A percentile compares a stretch with the other conserved stretches of the same genome.
phyloP scores from a whole-genome alignment of 2,888 invertebrate species.

The Platynereis dumerilii region DNA sequence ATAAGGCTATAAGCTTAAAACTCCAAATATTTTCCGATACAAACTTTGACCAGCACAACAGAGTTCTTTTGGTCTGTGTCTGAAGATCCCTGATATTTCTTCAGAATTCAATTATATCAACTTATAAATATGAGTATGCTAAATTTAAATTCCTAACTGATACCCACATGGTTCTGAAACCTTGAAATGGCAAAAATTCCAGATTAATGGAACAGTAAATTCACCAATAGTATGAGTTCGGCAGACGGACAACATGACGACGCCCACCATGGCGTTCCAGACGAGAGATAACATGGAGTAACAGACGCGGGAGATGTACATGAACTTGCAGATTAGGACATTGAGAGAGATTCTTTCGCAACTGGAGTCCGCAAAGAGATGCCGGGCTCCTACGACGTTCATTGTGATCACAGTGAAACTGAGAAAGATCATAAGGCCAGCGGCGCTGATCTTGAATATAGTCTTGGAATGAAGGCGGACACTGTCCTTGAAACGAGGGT shows the following conservation, averaged over 20 bases:
- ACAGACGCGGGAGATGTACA: constrained; percentile 51
- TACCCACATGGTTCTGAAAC: no score
- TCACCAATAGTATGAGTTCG: constrained; percentile 65
- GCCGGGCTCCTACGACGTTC: constrained; percentile 36
- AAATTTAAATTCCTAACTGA: no score
- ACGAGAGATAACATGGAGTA: constrained; percentile 58
- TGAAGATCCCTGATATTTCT: no score
- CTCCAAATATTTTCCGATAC: no score
- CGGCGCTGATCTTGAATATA: constrained; percentile 61
- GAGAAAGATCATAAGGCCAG: constrained; percentile 51
- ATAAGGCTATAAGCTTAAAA: no score
- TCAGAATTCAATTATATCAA: no score
- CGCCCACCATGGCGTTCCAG: constrained; percentile 63
- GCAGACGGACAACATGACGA: constrained; percentile 63
- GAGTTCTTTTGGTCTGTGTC: no score
- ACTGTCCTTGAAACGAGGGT: constrained; percentile 59
- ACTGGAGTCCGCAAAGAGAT: constrained; percentile 1
- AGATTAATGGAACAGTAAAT: no score
- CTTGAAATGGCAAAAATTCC: no score
- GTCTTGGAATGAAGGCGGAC: constrained; percentile 63
- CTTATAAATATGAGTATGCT: no score
- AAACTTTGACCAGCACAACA: no score
- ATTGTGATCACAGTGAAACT: constrained; percentile 45
- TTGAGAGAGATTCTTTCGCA: constrained; percentile 25
- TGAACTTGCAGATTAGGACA: constrained; percentile 34